Conservation (phyloP, 2,797 vertebrate genomes). For the Oreochromis mossambicus region DNA sequence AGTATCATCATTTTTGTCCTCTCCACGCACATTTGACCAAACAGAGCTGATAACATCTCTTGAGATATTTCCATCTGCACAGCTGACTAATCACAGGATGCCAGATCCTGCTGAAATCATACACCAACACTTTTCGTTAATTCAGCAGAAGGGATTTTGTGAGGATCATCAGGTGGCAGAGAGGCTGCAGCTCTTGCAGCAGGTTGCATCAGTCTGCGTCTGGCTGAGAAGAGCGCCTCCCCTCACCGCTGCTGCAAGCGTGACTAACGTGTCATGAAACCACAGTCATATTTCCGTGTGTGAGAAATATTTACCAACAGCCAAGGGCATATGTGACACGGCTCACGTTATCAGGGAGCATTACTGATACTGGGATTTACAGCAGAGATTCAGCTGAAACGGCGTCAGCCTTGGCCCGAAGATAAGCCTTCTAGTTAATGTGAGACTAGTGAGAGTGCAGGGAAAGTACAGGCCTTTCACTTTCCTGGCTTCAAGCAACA, state of each 20-base stretch:
- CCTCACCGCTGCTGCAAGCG: not conserved
- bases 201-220: conserved; percentile 66
- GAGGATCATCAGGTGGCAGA: not conserved
- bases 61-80: not conserved
- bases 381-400: conserved; percentile 12
- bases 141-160: conserved; percentile 20
- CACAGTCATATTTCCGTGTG: not conserved
- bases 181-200: conserved; percentile 52
- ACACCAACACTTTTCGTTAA: not conserved
- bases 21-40: not conserved
- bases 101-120: not conserved
- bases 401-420: conserved; percentile 30
- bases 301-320: conserved; percentile 36
- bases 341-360: conserved; percentile 32
- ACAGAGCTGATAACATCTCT: not conserved
- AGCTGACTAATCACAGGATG: not conserved
- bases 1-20: not conserved
- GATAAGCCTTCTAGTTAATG: conserved; percentile 60
- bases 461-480: not conserved
- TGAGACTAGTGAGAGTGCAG: conserved; percentile 18
- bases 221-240: not conserved
- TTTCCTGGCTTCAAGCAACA: not conserved
- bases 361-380: conserved; percentile 46
- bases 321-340: conserved; percentile 41
- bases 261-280: conserved; percentile 12